Base-by-base conservation (phyloP, 2,888 invertebrate genomes). In the Tipula confusa region DNA sequence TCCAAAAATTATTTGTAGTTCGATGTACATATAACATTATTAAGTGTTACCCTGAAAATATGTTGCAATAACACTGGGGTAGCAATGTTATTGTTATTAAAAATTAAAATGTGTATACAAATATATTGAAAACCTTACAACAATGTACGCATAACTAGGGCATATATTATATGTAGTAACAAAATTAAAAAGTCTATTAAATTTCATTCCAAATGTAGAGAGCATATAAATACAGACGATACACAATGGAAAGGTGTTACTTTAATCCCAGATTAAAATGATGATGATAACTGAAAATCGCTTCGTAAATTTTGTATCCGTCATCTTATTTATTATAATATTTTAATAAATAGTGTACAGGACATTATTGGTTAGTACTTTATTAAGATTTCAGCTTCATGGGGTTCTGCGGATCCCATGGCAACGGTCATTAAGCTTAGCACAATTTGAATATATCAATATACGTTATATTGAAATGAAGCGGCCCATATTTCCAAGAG, bases 181-280 rank as follows among this genome's bases (percentile, higher is more conserved):
- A 24, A 64, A 64, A 64, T 64, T 7, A 24, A 15, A 9, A 64
- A 64, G 64, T 64, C 24, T 64, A 64, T 64, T 64, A 64, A 64
- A 64, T 64, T 64, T 64, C 24, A 64, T 64, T 24, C 64, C 24
- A 24, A 64, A 64, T n/a, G n/a, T 9, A 24, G 24, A 64, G 64
- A 64, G 64, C 64, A n/a, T n/a, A n/a, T n/a, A n/a, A n/a, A n/a
- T n/a, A n/a, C n/a, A 64, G 64, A 11, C 24, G n/a, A 64, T 2
- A 64, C 24, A 64, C 9, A 64, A 64, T 64, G 64, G 3, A 64
- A 64, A 64, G 64, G 64, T 64, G 64, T 64, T 64, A 64, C 64
- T 64, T 64, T 64, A 64, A 64, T 64, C 64, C 64, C 64, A 64
- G 64, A 64, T 64, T 64, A 64, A 64, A 64, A 24, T 64, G 64